Base-by-base conservation (phyloP, 2,888 invertebrate genomes). In the Caenorhabditis zanzibari region DNA sequence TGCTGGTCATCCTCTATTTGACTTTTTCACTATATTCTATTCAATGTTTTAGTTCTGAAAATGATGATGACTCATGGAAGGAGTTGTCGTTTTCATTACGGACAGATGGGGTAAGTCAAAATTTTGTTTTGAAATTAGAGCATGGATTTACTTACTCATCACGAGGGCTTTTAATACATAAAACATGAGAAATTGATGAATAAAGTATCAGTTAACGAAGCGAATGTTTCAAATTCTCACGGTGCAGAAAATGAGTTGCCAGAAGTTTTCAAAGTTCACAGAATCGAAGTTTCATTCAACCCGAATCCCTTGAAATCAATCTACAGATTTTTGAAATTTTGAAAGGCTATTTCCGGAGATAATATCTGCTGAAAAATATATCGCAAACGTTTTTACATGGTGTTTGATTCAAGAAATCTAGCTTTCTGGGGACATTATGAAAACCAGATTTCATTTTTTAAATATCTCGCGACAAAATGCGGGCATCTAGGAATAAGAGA, bases 31-130 rank as follows among this genome's bases (percentile, higher is more conserved):
- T 54, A 24, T 58, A n/a, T 24, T 71, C 41, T 44, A 54, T 56
- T 41, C 54, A 44, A 54, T 71, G 61, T 24, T 54, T 71, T 22
- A 68, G 19, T 44, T 16, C 10, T 49, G 76, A 76, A 22, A 49
- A 76, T 26, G 77, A 77, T 44, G 77, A 77, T 69, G 77, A 77
- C 35, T 77, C 69, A 32, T 77, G 77, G 77, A 77, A 77, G 56
- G 77, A 77, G 58, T 52, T 77, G 22, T 49, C 52, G 10, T 71
- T 77, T 41, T 41, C 77, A 32, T 44, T 77, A 9, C 24, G 77
- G 10, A 63, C 52, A 22, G 71, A 77, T 44, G 63, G 68, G n/a
- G 76, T 77, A 66, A 35, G 66, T 66, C 58, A 26, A 19, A 9
- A 26, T 14, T 41, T 22, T 28, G 35, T 61, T 38, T 61, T 41